Base-by-base conservation (phyloP, 2,113 vertebrate genomes). In the Athene cunicularia region DNA sequence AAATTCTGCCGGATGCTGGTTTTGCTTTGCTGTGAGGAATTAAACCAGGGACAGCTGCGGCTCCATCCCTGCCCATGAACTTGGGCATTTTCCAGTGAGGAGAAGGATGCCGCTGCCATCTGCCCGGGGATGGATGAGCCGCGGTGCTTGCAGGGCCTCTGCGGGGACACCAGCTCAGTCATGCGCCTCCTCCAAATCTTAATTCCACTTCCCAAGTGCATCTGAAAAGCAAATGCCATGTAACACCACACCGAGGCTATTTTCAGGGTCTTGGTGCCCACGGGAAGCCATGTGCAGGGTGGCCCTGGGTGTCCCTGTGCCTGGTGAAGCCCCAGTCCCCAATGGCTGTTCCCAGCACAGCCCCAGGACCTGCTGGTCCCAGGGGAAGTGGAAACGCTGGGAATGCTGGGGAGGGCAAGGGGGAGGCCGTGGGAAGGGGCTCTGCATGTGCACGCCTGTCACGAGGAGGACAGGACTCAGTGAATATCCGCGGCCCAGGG, bases 91-190 rank as follows among this genome's bases (percentile, higher is more conserved):
- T 90, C 94, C 92, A 93, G 64, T 0, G 1, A 85, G 88, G 76
- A 84, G 76, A 47, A 47, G 59, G 92, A 62, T 0, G 6, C 45
- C 3, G 1, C 39, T 86, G 90, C 90, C 94, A 32, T 86, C 91
- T 93, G 93, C 56, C 67, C 2, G 0, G 63, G 53, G 9, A 74
- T 32, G 82, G 86, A 63, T 3, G 32, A 77, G 83, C 68, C 2
- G 0, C 0, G 10, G 39, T 11, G n/a, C 17, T 60, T 56, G 43
- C 12, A 52, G 52, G 62, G 56, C 32, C 33, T 3, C 84, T 27
- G 19, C 0, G 2, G 53, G 90, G 43, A 41, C 32, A 24, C 0
- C 4, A 4, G 33, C 63, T 67, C 0, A 0, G 58, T 0, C 1
- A 43, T 58, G 62, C 0, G 0, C 12, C 52, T 68, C 72, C 84